Evolutionary conservation across 2,888 invertebrate genomes (phyloP), one percentile per base, ranked within the genome.

Genomic region (Halictus ligatus): DNA sequence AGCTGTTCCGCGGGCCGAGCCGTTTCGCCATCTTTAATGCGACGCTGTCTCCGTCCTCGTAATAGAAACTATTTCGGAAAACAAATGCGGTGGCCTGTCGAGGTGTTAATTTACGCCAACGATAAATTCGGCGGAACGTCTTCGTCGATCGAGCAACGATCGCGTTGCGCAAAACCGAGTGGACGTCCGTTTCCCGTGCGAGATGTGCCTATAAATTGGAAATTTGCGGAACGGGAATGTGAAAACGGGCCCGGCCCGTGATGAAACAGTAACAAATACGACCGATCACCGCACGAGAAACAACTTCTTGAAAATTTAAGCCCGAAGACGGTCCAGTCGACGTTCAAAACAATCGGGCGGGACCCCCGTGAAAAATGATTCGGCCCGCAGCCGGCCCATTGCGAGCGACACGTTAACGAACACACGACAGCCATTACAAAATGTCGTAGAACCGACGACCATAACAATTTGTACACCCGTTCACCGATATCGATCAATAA

Each of bases 201-300:
- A 25, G 8, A 13, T 15, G 48, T 40, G 46, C 4, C 71, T 25
- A 18, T 54, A 40, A 40, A 40, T 71, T 21, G 8, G 73, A 75
- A 74, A 71, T 46, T 40, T 69, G 46, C 40, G 7, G 35, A n/a
- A 58, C 54, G 74, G 29, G 64, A n/a, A 58, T 60, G 73, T 25
- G 40, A 75, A 75, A 81, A 46, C 25, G 15, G 40, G 43, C 40
- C 21, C 10, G 15, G 35, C 35, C 1, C 35, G 6, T 74, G 58
- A 40, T 15, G 73, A 83, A 25, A 46, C 40, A 69, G 21, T 69
- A 69, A 81, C 54, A 18, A 21, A 71, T 71, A 60, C 18, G 21
- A 25, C 21, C 2, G 29, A 80, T 69, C 43, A 29, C n/a, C 48
- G 18, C 46, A 69, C 21, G 35, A 25, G 35, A 29, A 67, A n/a